Evolutionary conservation across 2,113 vertebrate species (phyloP), one percentile per base, ranked within the genome.

Genomic region (Cottus gobio): DNA sequence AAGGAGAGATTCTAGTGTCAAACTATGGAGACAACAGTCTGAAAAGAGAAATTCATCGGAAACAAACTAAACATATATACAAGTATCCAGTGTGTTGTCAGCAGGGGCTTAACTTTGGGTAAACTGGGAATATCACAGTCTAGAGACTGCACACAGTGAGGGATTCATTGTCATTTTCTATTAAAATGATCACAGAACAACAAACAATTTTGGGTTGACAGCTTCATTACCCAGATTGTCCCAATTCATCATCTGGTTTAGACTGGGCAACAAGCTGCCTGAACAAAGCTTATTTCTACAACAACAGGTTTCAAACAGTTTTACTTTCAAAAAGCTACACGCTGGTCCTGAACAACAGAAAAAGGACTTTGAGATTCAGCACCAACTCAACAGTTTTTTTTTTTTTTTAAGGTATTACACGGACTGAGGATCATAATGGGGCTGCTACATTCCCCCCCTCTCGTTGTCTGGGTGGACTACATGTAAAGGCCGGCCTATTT

Each of bases 81-180:
- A 95, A 88, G 90, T 92, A 94, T 95, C 95, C 95, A 96, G 95
- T 96, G 95, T 96, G 93, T 95, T 86, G 82, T 94, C 90, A 92
- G 88, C 90, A 92, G 91, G 88, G 91, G 87, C 48, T 67, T 80
- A 81, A 85, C 89, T 91, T 90, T 89, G 80, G 87, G 87, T 82
- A 81, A 88, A 89, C 56, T 52, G 79, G 89, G 84, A 80, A 36
- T 48, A 83, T 77, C 37, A 79, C 84, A 92, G 91, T 89, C 91
- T 52, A 34, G 36, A 77, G 85, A 89, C 90, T 87, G 89, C 62
- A 91, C 91, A 93, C 91, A 91, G 90, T 92, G 91, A 90, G 68
- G 85, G 85, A 89, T 91, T 91, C 85, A 89, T 77, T 83, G 90
- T 88, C 75, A 71, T 87, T 75, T 79, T 84, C 77, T 80, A 83